A percentile compares a stretch with the other conserved stretches of the same genome.
phyloP scores from a whole-genome alignment of 1,140 invertebrate genomes.

The Pantala flavescens region DNA sequence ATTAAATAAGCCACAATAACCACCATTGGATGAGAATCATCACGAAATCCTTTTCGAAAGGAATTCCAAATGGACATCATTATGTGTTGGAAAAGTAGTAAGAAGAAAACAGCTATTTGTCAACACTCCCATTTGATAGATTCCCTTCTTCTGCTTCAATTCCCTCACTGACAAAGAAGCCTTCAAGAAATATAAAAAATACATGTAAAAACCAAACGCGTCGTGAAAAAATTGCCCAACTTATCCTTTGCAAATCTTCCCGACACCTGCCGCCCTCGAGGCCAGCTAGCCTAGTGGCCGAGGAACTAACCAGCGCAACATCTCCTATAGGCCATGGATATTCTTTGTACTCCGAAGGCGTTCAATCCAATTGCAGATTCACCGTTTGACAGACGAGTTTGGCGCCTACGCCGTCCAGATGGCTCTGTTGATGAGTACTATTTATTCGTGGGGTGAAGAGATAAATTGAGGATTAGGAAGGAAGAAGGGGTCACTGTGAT shows the following conservation, averaged over 20 bases:
- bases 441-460: not conserved
- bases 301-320: too few relatives aligned
- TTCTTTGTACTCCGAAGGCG: too few relatives aligned
- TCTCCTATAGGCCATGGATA: too few relatives aligned
- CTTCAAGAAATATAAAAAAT: conserved; percentile 1
- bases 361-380: too few relatives aligned
- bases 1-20: too few relatives aligned
- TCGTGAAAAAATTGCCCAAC: not conserved
- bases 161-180: not conserved
- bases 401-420: not conserved
- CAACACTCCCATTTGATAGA: not conserved
- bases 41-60: too few relatives aligned
- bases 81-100: not conserved
- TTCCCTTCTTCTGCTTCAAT: not conserved
- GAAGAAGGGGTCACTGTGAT: too few relatives aligned
- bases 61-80: not conserved
- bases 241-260: conserved; percentile 1
- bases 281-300: too few relatives aligned
- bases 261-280: too few relatives aligned
- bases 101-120: not conserved
- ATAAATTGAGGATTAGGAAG: too few relatives aligned
- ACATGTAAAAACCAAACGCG: not conserved
- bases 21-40: too few relatives aligned
- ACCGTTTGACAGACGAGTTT: not conserved
- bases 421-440: not conserved